Evolutionary conservation across 2,113 vertebrate genomes (phyloP), one percentile per base, ranked within the genome.

Genomic region (Nothocercus nigrocapillus): DNA sequence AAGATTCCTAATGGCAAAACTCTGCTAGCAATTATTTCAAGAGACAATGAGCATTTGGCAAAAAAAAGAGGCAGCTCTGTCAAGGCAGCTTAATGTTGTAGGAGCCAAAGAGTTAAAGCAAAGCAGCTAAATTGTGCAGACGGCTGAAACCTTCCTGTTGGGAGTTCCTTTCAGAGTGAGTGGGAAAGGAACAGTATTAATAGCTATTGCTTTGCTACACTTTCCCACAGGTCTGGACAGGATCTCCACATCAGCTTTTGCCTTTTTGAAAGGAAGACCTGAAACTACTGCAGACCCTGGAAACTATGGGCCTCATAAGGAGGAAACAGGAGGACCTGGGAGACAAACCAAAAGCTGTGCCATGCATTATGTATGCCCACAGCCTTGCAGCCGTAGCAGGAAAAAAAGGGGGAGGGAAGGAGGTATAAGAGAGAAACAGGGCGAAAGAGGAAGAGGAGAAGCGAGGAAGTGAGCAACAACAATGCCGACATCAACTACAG

Each of bases 141-240:
- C 95, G 27, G 49, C 95, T 83, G 94, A 97, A 98, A 96, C 92
- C 94, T 98, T 98, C 97, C 98, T 98, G 98, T 98, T 94, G 87
- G 95, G 97, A 98, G 97, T 98, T 98, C 97, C 97, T 98, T 97
- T 96, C 96, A 96, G 92, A 96, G 94, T 85, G 95, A 98, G 89
- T 93, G 96, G 97, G 96, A 96, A 98, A 98, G 94, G 97, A 98
- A 97, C 85, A 81, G 97, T 98, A 98, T 98, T 97, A 98, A 98
- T 97, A 98, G 98, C 93, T 91, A 85, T 86, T 88, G 82, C 96
- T 96, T 94, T 96, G 87, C 89, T 92, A 96, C 86, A 96, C 90
- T 98, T 98, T 98, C 98, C 98, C 98, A 98, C 97, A 98, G 97
- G 96, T 96, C 98, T 97, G 96, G 94, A 97, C 97, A 98, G 97